phyloP scores from a whole-genome alignment of 2,113 vertebrate species.

The Psittacula cyanocephala region DNA sequence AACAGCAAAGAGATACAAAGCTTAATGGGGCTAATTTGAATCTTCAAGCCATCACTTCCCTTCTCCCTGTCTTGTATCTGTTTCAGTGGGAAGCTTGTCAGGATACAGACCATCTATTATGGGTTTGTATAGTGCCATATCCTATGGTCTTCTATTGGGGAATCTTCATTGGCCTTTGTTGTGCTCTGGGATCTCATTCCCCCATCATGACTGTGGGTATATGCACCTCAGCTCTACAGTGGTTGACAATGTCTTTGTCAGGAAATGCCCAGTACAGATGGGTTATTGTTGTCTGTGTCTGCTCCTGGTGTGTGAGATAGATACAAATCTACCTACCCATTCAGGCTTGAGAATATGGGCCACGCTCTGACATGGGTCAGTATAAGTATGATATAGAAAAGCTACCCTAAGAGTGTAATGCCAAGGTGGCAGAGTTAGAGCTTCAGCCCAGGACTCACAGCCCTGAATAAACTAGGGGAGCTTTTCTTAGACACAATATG shows the following conservation, averaged over 20 bases:
- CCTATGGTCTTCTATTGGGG: not conserved
- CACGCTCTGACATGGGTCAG: not conserved
- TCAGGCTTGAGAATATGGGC: not conserved
- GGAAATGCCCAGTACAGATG: not conserved
- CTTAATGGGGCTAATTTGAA: not conserved
- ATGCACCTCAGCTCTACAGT: not conserved
- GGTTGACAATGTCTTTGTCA: not conserved
- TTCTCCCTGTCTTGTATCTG: not conserved
- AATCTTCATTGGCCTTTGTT: not conserved
- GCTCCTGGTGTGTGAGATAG: not conserved
- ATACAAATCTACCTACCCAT: not conserved
- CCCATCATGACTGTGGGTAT: not conserved
- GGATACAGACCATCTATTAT: not conserved
- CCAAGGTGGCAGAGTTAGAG: rapidly evolving
- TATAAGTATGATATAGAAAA: not conserved
- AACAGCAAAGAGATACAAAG: not conserved
- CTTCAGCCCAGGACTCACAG: not conserved
- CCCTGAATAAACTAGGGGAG: not conserved
- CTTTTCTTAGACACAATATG: not conserved
- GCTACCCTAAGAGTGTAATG: not conserved
- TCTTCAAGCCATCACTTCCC: not conserved
- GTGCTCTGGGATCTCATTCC: not conserved
- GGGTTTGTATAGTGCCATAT: not conserved
- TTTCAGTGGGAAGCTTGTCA: not conserved
- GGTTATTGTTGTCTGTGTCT: not conserved